Conservation (phyloP, 30 jellyfish, hydroid and myxozoan genomes). For the Catostylus mosaicus region DNA sequence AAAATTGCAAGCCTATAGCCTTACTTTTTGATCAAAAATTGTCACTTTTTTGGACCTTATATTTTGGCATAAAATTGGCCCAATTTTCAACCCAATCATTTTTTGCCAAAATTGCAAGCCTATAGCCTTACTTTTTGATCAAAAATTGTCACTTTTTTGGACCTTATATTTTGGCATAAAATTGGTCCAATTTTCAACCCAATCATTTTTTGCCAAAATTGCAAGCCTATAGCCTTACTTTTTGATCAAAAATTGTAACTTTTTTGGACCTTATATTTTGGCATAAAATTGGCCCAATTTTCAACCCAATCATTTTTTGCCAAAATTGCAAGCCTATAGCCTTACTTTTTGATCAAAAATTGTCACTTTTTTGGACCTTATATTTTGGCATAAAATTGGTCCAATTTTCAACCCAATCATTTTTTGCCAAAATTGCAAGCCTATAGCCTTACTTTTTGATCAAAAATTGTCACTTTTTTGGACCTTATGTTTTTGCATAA, state of each 20-base stretch:
- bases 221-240: neutral
- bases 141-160: no score
- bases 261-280: neutral
- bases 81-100: neutral
- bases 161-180: neutral
- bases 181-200: neutral
- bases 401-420: neutral
- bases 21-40: neutral
- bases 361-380: neutral
- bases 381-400: neutral
- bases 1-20: neutral
- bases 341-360: neutral
- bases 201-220: neutral
- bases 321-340: neutral
- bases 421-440: neutral
- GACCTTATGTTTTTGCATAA: no score
- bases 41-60: neutral
- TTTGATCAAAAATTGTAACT: neutral
- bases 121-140: neutral
- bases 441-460: neutral
- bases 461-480: neutral
- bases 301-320: neutral
- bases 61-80: conserved; percentile 1
- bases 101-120: neutral
- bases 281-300: neutral